phyloP scores from a whole-genome alignment of 1,140 invertebrate species.

The Laupala kohalensis region DNA sequence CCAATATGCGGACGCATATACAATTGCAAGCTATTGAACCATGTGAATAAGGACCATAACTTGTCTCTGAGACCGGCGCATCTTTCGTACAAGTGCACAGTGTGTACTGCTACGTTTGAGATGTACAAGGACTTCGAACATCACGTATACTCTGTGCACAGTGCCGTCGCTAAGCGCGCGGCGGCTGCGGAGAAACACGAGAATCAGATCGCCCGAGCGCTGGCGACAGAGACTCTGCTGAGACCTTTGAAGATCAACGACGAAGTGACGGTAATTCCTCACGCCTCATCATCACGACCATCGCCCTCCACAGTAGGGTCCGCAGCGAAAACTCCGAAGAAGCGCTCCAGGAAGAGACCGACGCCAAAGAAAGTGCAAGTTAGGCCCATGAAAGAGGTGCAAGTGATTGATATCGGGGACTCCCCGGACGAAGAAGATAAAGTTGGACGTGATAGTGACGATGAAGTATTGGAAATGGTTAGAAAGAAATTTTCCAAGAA shows the following conservation, averaged over 20 bases:
- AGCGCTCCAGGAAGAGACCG: too few species aligned
- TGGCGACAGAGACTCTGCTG: conserved; percentile 41
- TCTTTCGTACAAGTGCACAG: conserved; percentile 85
- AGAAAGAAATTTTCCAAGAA: too few species aligned
- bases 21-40: neutral
- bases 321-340: too few species aligned
- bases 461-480: too few species aligned
- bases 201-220: neutral
- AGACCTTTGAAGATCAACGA: conserved; percentile 82
- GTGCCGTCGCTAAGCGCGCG: conserved; percentile 25
- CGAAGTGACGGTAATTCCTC: conserved; percentile 83
- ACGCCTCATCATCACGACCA: too few species aligned
- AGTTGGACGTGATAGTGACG: too few species aligned
- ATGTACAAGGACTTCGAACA: conserved; percentile 92
- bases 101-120: conserved; percentile 83
- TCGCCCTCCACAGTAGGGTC: too few species aligned
- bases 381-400: too few species aligned
- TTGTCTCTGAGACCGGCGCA: conserved; percentile 82
- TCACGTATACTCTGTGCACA: conserved; percentile 84
- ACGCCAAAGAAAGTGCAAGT: too few species aligned
- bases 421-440: too few species aligned
- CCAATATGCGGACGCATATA: conserved; percentile 76
- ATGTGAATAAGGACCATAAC: too few species aligned
- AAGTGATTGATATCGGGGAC: too few species aligned
- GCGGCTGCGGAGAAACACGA: neutral